Percentiles rank a stretch among this genome's conserved stretches.
These are phyloP conservation scores for Ariolimax columbianus DNA, from an alignment of 2,888 invertebrate species.

Conservation along the genomic window DNA sequence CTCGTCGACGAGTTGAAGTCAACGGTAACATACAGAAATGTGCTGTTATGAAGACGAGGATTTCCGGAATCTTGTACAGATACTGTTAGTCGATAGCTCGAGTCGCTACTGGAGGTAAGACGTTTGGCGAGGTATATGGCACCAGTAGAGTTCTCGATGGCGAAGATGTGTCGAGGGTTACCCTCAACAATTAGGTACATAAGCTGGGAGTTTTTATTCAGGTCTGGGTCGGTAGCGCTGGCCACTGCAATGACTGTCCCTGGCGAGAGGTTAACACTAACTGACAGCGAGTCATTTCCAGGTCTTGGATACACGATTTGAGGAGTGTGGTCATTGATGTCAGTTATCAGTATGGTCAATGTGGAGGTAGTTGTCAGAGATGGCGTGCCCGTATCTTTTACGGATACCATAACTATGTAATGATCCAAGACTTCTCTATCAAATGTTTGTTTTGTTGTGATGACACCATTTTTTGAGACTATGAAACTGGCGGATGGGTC, in stretches of 20 bases:
- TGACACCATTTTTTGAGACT: slow-evolving; percentile 51
- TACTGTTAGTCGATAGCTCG: slow-evolving; percentile 57
- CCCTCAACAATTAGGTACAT: slow-evolving; percentile 51
- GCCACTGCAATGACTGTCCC: slow-evolving; percentile 34
- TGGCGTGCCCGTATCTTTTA: slow-evolving; percentile 59
- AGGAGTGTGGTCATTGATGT: slow-evolving; percentile 41
- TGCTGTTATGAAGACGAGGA: slow-evolving; percentile 56
- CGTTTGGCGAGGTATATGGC: slow-evolving; percentile 58
- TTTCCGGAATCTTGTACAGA: slow-evolving; percentile 60
- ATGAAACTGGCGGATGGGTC: slow-evolving; percentile 41
- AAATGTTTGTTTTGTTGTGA: slow-evolving; percentile 52
- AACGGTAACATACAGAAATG: slow-evolving; percentile 57
- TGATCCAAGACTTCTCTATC: slow-evolving; percentile 58
- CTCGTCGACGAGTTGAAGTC: slow-evolving; percentile 56
- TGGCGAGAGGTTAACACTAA: slow-evolving; percentile 39
- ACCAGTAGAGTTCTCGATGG: slow-evolving; percentile 61
- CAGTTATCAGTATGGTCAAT: slow-evolving; percentile 34
- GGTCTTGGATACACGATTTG: slow-evolving; percentile 29
- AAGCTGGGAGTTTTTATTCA: slow-evolving; percentile 40
- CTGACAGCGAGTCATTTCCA: slow-evolving; percentile 23
- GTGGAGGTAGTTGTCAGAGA: slow-evolving; percentile 35
- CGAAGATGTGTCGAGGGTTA: slow-evolving; percentile 47
- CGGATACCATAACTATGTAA: slow-evolving; percentile 55
- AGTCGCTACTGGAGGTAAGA: slow-evolving; percentile 54
- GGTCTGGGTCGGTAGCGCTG: slow-evolving; percentile 19